phyloP scores from a whole-genome alignment of 2,113 vertebrate genomes.

The Chitala chitala region DNA sequence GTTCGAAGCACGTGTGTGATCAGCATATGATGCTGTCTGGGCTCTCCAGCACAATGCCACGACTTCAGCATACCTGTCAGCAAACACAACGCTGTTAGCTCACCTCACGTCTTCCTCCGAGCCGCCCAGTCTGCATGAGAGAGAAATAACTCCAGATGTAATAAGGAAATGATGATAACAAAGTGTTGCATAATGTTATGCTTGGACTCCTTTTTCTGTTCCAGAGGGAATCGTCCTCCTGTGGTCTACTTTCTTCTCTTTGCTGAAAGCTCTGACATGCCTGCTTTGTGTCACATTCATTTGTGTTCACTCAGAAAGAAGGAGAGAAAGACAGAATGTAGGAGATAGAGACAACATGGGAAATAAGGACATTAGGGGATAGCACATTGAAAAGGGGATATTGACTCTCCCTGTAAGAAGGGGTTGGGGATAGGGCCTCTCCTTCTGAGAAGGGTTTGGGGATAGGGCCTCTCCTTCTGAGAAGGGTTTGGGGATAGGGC shows the following conservation, averaged over 20 bases:
- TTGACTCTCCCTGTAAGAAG: neutral
- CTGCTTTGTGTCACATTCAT: constrained; percentile 20
- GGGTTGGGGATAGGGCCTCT: too few species aligned
- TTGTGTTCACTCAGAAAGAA: neutral
- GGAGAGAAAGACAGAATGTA: neutral
- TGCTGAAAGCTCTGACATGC: constrained; percentile 17
- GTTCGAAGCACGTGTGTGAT: neutral
- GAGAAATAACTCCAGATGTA: constrained; percentile 9
- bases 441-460: too few species aligned
- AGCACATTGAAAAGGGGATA: constrained; percentile 12
- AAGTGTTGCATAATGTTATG: constrained; percentile 20
- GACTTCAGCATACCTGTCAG: neutral
- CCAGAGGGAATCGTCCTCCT: constrained; percentile 15
- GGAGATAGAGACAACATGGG: too few species aligned
- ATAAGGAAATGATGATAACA: constrained; percentile 32
- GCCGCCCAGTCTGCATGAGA: neutral
- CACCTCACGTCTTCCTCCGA: neutral
- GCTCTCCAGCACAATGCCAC: neutral
- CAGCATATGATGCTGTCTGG: neutral
- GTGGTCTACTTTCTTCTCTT: neutral
- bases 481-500: too few species aligned
- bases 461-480: too few species aligned
- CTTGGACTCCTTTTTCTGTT: neutral
- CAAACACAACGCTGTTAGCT: neutral
- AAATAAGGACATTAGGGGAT: neutral